Conservation (phyloP, 2,797 vertebrate genomes). For the Muscicapa comitata region DNA sequence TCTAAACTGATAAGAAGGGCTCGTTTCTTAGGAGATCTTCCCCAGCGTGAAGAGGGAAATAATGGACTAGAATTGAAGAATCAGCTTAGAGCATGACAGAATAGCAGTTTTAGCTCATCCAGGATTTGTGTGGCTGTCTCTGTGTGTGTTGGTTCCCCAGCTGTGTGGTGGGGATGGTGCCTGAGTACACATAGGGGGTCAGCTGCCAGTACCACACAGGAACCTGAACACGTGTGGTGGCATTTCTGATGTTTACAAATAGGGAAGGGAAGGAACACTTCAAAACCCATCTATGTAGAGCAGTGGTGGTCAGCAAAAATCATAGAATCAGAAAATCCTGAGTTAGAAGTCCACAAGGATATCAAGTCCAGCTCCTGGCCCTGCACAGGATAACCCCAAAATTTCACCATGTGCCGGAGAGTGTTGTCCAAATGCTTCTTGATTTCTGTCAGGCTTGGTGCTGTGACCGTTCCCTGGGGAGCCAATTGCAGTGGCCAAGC, state of each 20-base stretch:
- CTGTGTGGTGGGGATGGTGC: not conserved
- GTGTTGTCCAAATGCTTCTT: not conserved
- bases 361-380: not conserved
- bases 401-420: not conserved
- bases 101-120: not conserved
- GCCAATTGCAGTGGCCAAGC: fast-evolving
- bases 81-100: not conserved
- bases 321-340: not conserved
- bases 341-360: not conserved
- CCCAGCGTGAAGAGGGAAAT: not conserved
- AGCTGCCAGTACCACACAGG: not conserved
- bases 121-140: fast-evolving
- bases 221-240: fast-evolving
- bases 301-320: not conserved
- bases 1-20: not conserved
- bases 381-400: not conserved
- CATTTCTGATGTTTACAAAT: not conserved
- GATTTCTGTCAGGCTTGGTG: not conserved
- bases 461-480: not conserved
- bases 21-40: not conserved
- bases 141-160: not conserved
- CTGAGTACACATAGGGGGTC: fast-evolving
- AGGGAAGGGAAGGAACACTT: not conserved
- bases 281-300: not conserved
- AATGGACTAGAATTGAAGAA: not conserved